Conservation (phyloP, 2,113 vertebrate genomes). For the Petromus typicus region DNA sequence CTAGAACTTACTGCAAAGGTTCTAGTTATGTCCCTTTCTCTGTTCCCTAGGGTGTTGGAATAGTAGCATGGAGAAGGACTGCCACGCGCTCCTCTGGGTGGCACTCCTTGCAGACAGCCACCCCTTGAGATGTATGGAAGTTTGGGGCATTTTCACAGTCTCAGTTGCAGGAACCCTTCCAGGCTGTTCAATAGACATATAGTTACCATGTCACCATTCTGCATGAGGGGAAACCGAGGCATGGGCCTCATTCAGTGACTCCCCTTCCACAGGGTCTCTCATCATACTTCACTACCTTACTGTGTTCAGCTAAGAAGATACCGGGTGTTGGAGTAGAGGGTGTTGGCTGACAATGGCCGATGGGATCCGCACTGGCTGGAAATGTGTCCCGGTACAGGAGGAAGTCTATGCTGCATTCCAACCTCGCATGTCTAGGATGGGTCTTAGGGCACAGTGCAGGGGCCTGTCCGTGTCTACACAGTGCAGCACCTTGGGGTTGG, state of each 20-base stretch:
- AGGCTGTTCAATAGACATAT: not conserved
- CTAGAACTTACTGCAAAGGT: too few relatives aligned
- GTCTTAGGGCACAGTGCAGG: accelerated
- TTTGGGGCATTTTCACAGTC: not conserved
- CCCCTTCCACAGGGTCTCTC: not conserved
- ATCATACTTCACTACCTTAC: not conserved
- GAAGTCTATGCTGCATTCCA: too few relatives aligned
- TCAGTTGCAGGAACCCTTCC: not conserved
- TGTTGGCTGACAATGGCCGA: not conserved
- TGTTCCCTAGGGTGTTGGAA: not conserved
- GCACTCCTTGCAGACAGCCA: not conserved
- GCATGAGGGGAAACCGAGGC: not conserved
- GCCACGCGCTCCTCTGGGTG: not conserved
- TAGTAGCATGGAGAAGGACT: not conserved
- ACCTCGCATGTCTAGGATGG: accelerated
- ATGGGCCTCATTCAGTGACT: not conserved
- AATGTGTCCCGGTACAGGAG: not conserved
- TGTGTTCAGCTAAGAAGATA: not conserved
- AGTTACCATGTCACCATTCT: not conserved
- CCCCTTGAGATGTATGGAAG: not conserved
- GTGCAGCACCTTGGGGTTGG: not conserved
- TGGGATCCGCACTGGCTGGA: not conserved
- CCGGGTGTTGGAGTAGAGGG: not conserved
- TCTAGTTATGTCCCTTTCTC: too few relatives aligned
- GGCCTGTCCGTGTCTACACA: not conserved